Percentiles rank a stretch among this genome's conserved stretches.
These are phyloP conservation scores for Thamnophis elegans DNA, from an alignment of 2,797 vertebrate species.

Conservation along the genomic window DNA sequence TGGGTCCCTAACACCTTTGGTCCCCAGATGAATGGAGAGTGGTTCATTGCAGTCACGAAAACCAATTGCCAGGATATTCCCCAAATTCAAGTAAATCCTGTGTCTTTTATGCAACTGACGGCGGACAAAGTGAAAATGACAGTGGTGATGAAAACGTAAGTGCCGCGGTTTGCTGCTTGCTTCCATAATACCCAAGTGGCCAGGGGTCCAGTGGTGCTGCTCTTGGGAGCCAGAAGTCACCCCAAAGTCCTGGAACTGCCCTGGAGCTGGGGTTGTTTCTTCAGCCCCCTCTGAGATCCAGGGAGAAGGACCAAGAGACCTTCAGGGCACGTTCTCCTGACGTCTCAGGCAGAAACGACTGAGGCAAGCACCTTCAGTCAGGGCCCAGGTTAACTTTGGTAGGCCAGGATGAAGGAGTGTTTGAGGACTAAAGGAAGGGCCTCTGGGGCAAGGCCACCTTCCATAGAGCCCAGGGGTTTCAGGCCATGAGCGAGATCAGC, in stretches of 20 bases:
- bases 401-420: background rate
- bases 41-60: rapidly evolving
- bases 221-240: background rate
- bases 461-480: background rate
- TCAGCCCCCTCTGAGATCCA: background rate
- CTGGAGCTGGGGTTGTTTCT: background rate
- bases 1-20: background rate
- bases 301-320: background rate
- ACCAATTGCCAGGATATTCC: rapidly evolving
- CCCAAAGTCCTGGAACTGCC: background rate
- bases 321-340: background rate
- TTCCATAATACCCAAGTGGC: background rate
- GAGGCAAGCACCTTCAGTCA: background rate
- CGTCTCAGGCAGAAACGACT: background rate
- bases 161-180: background rate
- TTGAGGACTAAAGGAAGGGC: background rate
- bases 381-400: background rate
- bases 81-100: rapidly evolving
- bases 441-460: background rate
- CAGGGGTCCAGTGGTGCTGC: background rate
- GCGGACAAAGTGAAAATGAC: too few relatives aligned
- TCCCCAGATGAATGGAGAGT: background rate
- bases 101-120: too few relatives aligned
- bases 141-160: background rate
- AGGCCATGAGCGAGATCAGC: background rate